Evolutionary conservation across 2,888 invertebrate species (phyloP), one percentile per base, ranked within the genome.

Genomic region (Trichogramma evanescens): DNA sequence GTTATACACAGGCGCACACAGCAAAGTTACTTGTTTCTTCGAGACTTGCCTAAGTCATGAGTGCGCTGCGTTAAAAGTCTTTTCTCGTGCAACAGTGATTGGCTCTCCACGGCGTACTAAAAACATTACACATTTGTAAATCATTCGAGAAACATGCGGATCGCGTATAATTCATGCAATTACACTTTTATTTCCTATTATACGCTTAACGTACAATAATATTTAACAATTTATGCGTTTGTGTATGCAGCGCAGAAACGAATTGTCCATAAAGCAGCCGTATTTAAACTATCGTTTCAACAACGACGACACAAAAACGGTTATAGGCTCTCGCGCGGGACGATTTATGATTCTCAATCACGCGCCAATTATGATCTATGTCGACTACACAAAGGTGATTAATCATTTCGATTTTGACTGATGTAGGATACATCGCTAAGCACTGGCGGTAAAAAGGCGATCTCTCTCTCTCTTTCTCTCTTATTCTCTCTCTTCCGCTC

Each of bases 301-400:
- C 43, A 38, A 13, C 52, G 41, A 52, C 53, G 53, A 53, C 38
- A 13, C n/a, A 38, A 51, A 46, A 46, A 53, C 53, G 38, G 44
- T 42, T 26, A 8, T 53, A 44, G 58, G 42, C 58, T 49, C 49
- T 39, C 40, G 38, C 43, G 54, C 39, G 41, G 7, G 13, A 42
- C 52, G 53, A 58, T 58, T 58, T 58, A 58, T 58, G 58, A 58
- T 58, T 58, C 53, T 38, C 48, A 53, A 58, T 58, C 58, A 53
- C 49, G 58, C 58, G 58, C 49, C 53, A 58, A 53, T 58, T 58
- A 58, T 58, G 43, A 58, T 48, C 42, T 49, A 43, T 39, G 53
- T 49, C 38, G 53, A 53, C 42, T 58, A 38, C 42, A 26, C 7
- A 26, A 26, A 26, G 26, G 58, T 58, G 49, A 53, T 53, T 58